Evolutionary conservation across 2,888 invertebrate genomes (phyloP).

Genomic region (Mesorhabditis belari): DNA sequence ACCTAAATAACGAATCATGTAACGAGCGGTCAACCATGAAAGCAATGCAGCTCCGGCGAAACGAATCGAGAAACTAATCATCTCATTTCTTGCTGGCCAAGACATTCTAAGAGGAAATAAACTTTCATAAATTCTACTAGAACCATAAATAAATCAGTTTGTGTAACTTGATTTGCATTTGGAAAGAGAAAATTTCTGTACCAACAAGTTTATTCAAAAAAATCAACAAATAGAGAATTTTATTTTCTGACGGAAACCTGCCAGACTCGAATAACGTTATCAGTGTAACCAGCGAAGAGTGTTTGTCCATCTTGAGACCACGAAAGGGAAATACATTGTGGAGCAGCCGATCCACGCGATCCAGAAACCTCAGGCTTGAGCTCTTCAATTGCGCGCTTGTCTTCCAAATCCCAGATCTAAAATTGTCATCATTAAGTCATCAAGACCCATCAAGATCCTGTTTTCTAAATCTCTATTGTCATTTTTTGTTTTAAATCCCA

Average conservation of each 20-base stretch:
- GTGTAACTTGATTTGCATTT: not conserved
- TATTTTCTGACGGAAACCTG: constrained; percentile 65
- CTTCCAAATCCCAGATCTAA: constrained; percentile 57
- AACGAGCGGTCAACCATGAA: constrained; percentile 24
- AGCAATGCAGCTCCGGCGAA: constrained; percentile 25
- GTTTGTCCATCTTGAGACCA: constrained; percentile 99
- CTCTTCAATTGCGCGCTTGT: constrained; percentile 85
- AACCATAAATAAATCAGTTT: not conserved
- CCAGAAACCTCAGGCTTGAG: constrained; percentile 81
- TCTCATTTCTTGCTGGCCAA: too few species aligned
- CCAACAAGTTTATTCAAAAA: not conserved
- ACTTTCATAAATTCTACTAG: not conserved
- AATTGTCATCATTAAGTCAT: too few species aligned
- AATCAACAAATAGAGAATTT: not conserved
- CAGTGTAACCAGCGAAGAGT: constrained; percentile 85
- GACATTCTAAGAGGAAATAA: too few species aligned
- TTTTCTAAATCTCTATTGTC: too few species aligned
- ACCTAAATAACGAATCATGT: constrained; percentile 29
- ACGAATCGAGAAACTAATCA: constrained; percentile 18
- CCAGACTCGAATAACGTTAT: constrained; percentile 96
- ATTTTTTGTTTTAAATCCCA: too few species aligned
- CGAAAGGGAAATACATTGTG: constrained; percentile 80
- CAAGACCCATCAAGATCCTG: too few species aligned
- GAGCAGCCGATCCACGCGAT: constrained; percentile 67
- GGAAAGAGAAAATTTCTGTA: not conserved